Base-by-base conservation (phyloP, 2,797 vertebrate genomes). In the Scomberomorus guttatus region DNA sequence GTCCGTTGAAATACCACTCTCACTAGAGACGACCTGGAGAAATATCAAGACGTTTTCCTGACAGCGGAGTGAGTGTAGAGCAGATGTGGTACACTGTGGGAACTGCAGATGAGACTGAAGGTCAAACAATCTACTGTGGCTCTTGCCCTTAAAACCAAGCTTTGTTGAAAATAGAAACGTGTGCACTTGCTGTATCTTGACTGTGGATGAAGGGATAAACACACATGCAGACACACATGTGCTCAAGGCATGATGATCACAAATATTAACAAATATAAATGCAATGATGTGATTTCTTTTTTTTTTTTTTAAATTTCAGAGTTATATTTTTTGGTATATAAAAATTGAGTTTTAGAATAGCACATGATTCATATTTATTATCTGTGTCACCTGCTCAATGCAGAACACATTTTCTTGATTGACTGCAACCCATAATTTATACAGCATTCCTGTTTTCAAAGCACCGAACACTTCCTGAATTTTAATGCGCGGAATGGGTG, bases 61-160 rank as follows among this genome's bases (percentile, higher is more conserved):
- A 72, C 51, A 34, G n/a, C 27, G 11, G 44, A 62, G 66, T 50
- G 14, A 29, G 55, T 25, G 50, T 51, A n/a, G 39, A 37, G 50
- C 14, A 46, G 58, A 68, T 54, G 57, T 73, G 44, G 15, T 18
- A 2, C 32, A 37, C 52, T 37, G 52, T 59, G 34, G 52, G 51
- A 75, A 65, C 18, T 60, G 62, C 51, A 73, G 73, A 57, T 72
- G 22, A 89, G 61, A 34, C 42, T 88, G 72, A 87, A 87, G 88
- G 80, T 82, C 77, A 64, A 67, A 75, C 2, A 20, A 44, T 15
- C 14, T 80, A 24, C 50, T 34, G 9, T 55, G 34, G 20, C 18
- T 61, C 56, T 50, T 46, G 11, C 8, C 22, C 13, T 2, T 51
- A 6, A 50, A 37, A 25, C 6, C 0, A 0, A 22, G 34, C 29